phyloP scores from a whole-genome alignment of 2,797 vertebrate genomes.

The Kryptopterus vitreolus region DNA sequence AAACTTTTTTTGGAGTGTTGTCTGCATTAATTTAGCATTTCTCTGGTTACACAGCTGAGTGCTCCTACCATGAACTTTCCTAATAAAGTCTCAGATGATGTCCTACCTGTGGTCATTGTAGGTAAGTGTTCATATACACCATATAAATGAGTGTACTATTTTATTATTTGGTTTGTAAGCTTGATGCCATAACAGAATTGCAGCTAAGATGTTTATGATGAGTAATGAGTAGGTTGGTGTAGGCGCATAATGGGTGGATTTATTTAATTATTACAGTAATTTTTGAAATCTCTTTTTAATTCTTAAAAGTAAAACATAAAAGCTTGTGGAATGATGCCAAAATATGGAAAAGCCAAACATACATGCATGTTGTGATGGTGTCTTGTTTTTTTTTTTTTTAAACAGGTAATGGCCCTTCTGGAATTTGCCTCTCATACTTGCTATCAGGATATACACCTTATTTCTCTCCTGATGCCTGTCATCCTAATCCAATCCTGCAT shows the following conservation, averaged over 20 bases:
- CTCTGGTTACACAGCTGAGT: slow-evolving; percentile 44
- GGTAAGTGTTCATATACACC: slow-evolving; percentile 62
- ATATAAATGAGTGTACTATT: too few relatives aligned
- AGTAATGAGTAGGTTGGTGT: background rate
- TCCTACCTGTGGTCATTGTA: slow-evolving; percentile 73
- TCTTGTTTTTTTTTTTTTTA: slow-evolving; percentile 6
- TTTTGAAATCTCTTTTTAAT: background rate
- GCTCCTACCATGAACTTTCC: slow-evolving; percentile 63
- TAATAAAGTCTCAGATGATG: slow-evolving; percentile 62
- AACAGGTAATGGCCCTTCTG: slow-evolving; percentile 79
- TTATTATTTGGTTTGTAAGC: background rate
- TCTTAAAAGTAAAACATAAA: background rate
- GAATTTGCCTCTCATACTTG: slow-evolving; percentile 80
- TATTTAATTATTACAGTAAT: background rate
- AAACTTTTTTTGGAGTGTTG: background rate
- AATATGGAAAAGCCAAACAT: background rate
- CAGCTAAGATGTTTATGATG: background rate
- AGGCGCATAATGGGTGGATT: background rate
- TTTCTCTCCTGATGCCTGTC: slow-evolving; percentile 65
- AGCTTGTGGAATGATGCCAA: background rate
- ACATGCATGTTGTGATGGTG: background rate
- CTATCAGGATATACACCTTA: slow-evolving; percentile 80
- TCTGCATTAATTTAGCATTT: slow-evolving; percentile 9
- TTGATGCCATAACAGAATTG: background rate
- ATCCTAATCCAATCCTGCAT: slow-evolving; percentile 77